Evolutionary conservation across 2,797 vertebrate species (phyloP).

Genomic region (Anisognathus igniventris): DNA sequence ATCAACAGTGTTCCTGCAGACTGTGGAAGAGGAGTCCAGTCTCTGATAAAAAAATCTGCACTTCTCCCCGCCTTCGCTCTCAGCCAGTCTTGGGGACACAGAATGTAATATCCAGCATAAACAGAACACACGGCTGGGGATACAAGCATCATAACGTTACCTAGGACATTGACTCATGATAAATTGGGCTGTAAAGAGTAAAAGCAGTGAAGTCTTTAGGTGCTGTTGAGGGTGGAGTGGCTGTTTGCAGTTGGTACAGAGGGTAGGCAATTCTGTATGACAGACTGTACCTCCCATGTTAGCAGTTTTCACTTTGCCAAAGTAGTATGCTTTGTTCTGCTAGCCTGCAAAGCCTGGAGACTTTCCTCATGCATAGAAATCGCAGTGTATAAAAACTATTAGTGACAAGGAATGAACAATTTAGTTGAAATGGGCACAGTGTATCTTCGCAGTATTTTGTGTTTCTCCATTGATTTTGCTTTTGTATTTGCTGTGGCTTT

Average conservation of each 20-base stretch:
- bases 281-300: background rate
- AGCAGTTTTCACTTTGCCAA: background rate
- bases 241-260: background rate
- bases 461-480: background rate
- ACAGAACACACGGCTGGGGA: background rate
- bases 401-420: background rate
- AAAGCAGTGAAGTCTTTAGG: background rate
- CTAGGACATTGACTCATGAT: background rate
- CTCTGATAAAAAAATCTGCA: background rate
- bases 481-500: background rate
- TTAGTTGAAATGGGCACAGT: background rate
- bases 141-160: background rate
- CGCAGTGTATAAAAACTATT: background rate
- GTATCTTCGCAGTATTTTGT: background rate
- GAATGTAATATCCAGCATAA: background rate
- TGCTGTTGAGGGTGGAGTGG: background rate
- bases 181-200: background rate
- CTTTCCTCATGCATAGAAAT: rapidly evolving
- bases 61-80: background rate
- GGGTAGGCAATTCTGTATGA: background rate
- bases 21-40: background rate
- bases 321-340: background rate
- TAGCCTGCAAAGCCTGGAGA: background rate
- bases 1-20: background rate
- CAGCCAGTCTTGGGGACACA: background rate